phyloP scores from a whole-genome alignment of 1,140 invertebrate genomes.

The Thaumatotibia leucotreta region DNA sequence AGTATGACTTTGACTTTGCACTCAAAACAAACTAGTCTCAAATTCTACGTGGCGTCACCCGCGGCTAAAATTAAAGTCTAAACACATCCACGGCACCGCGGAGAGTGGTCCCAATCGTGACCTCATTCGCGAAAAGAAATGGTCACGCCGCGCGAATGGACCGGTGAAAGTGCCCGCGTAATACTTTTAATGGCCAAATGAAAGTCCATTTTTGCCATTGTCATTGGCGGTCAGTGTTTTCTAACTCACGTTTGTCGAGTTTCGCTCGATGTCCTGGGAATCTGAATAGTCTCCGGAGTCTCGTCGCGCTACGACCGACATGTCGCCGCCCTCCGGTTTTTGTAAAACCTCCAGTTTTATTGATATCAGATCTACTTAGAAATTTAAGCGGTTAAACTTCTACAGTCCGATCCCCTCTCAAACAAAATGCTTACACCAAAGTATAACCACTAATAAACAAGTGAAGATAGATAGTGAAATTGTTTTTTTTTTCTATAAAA shows the following conservation, averaged over 20 bases:
- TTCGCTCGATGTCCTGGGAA: slow-evolving; percentile 68
- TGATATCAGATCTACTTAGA: slow-evolving; percentile 29
- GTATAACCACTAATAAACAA: slow-evolving; percentile 64
- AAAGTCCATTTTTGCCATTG: slow-evolving; percentile 47
- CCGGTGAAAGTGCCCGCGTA: slow-evolving; percentile 64
- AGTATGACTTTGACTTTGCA: slow-evolving; percentile 16
- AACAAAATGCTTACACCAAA: slow-evolving; percentile 29
- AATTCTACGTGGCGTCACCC: slow-evolving; percentile 36
- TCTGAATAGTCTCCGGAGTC: slow-evolving; percentile 72
- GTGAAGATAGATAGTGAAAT: slow-evolving; percentile 25
- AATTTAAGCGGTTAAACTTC: slow-evolving; percentile 35
- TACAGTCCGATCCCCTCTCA: slow-evolving; percentile 41
- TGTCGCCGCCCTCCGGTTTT: slow-evolving; percentile 60
- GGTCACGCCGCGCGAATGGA: slow-evolving; percentile 65
- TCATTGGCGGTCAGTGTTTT: slow-evolving; percentile 16
- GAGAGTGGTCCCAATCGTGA: slow-evolving; percentile 61
- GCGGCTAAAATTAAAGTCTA: slow-evolving; percentile 42
- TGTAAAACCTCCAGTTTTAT: slow-evolving; percentile 69
- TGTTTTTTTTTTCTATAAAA: background rate
- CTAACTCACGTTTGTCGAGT: slow-evolving; percentile 67
- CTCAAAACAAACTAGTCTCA: slow-evolving; percentile 6
- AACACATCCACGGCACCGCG: slow-evolving; percentile 43
- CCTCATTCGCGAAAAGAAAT: slow-evolving; percentile 74
- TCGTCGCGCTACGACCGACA: slow-evolving; percentile 68
- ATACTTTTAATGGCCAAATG: slow-evolving; percentile 65